Conservation (phyloP, 2,888 invertebrate species). For the Pandemis heparana region DNA sequence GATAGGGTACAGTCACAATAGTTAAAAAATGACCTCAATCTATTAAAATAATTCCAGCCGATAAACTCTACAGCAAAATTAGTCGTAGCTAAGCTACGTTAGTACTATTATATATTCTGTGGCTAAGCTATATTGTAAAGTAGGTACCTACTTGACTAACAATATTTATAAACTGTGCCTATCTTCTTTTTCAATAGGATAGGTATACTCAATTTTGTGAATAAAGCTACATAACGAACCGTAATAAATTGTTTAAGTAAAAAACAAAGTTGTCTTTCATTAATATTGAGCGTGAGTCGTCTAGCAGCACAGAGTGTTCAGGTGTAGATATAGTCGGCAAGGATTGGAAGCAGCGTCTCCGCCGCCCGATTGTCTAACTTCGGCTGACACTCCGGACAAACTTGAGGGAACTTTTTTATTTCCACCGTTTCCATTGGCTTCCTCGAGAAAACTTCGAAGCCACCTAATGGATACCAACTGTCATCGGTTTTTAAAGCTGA, state of each 20-base stretch:
- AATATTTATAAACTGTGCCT: background rate
- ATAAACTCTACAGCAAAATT: no score
- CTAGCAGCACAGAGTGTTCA: constrained; percentile 33
- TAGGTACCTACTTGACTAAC: no score
- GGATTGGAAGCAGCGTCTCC: constrained; percentile 37
- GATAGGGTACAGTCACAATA: no score
- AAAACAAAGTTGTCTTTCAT: background rate
- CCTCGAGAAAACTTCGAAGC: constrained; percentile 60
- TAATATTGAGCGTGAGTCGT: constrained; percentile 6
- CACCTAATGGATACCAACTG: constrained; percentile 54
- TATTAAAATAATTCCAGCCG: no score
- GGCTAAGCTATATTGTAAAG: no score
- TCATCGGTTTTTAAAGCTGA: constrained; percentile 62
- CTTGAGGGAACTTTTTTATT: constrained; percentile 68
- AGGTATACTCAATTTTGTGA: no score
- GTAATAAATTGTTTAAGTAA: background rate
- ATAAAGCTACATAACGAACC: background rate
- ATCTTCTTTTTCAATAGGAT: no score
- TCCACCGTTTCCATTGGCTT: constrained; percentile 66
- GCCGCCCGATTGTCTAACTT: constrained; percentile 63
- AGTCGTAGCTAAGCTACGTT: no score
- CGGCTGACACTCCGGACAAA: constrained; percentile 67
- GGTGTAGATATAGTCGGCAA: constrained; percentile 41
- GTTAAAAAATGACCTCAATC: no score
- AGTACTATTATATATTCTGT: no score